These are phyloP conservation scores for Ursus arctos DNA, from an alignment of 2,113 vertebrate genomes.

Conservation along the genomic window DNA sequence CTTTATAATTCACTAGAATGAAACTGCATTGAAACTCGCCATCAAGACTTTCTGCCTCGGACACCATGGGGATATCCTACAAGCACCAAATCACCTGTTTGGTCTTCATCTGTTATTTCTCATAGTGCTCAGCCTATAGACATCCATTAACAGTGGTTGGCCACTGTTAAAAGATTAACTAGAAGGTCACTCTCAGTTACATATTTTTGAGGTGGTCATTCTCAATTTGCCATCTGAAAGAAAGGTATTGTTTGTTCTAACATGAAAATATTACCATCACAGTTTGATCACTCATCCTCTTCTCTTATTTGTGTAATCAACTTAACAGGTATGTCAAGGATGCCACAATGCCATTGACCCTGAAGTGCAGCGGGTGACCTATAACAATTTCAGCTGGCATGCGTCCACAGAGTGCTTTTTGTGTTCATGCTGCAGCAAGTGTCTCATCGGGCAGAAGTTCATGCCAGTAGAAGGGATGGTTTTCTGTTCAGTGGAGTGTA, in stretches of 20 bases:
- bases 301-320: background rate
- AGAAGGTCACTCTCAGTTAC: background rate
- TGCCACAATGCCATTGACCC: slow-evolving; percentile 95
- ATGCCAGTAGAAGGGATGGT: slow-evolving; percentile 95
- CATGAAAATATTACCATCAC: background rate
- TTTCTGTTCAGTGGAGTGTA: slow-evolving; percentile 97
- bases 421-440: slow-evolving; percentile 96
- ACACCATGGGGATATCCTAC: background rate
- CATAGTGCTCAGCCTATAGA: background rate
- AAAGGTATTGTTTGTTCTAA: background rate
- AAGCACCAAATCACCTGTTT: background rate
- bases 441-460: slow-evolving; percentile 96
- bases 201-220: background rate
- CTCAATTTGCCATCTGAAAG: background rate
- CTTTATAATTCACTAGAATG: background rate
- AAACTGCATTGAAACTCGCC: background rate
- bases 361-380: slow-evolving; percentile 96
- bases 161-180: background rate
- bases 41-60: background rate
- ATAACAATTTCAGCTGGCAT: slow-evolving; percentile 96
- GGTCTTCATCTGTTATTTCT: background rate
- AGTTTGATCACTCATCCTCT: slow-evolving; percentile 26
- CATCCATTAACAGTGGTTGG: background rate
- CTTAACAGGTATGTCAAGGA: slow-evolving; percentile 92
- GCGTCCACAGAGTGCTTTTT: slow-evolving; percentile 94